A percentile compares a stretch with the other conserved stretches of the same genome.
Evolutionary conservation across 2,888 invertebrate genomes (phyloP).

Genomic region (Papilio protenor): DNA sequence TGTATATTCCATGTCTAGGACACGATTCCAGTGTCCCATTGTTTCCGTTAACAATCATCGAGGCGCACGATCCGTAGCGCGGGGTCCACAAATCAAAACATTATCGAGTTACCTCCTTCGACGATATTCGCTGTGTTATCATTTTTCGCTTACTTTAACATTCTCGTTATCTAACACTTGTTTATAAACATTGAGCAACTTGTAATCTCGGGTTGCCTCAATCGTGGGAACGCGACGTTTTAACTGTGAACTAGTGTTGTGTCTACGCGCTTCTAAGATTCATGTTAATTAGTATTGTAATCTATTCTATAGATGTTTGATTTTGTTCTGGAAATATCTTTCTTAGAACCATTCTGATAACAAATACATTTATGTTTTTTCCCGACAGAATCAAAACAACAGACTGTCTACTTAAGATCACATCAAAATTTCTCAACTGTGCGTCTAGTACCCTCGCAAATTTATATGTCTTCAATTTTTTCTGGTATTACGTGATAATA

Average conservation of each 20-base stretch:
- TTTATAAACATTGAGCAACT: slow-evolving; percentile 42
- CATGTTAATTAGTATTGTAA: not conserved
- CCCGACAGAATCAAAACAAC: too few relatives aligned
- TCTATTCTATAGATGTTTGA: not conserved
- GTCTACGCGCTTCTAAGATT: not conserved
- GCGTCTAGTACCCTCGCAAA: not conserved
- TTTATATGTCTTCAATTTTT: not conserved
- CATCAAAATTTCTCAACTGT: too few relatives aligned
- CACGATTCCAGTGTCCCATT: slow-evolving; percentile 31
- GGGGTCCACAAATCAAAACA: slow-evolving; percentile 41
- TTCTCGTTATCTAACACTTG: slow-evolving; percentile 43
- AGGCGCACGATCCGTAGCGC: slow-evolving; percentile 18
- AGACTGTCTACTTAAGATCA: too few relatives aligned
- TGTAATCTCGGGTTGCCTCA: slow-evolving; percentile 30
- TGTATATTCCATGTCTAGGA: slow-evolving; percentile 13
- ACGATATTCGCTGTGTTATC: slow-evolving; percentile 41
- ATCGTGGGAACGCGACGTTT: slow-evolving; percentile 39
- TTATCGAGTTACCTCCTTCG: slow-evolving; percentile 40
- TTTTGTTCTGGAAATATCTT: not conserved
- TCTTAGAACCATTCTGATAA: not conserved
- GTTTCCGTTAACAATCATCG: slow-evolving; percentile 34
- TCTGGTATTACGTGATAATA: not conserved
- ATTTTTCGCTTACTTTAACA: slow-evolving; percentile 42
- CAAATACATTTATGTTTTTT: not conserved
- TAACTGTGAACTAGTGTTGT: slow-evolving; percentile 24